Conservation (phyloP, 2,113 vertebrate genomes). For the Nipponia nippon region DNA sequence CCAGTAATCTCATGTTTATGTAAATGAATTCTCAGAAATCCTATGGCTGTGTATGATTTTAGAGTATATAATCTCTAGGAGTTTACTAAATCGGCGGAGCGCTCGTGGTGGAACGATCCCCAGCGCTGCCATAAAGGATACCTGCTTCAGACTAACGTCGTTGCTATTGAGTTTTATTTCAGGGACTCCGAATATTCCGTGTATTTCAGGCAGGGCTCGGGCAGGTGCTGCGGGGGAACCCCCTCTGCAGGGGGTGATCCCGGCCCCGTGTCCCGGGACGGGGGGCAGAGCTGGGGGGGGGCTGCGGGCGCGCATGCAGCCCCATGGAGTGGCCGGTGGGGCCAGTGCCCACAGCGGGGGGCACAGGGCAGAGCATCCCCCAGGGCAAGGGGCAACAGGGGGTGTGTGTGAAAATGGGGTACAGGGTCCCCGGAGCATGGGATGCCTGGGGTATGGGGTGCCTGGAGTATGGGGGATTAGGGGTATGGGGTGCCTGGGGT, state of each 20-base stretch:
- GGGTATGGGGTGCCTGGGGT: too few relatives aligned
- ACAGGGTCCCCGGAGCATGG: background rate
- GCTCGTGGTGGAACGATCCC: too few relatives aligned
- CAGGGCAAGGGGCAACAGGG: background rate
- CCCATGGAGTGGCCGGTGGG: background rate
- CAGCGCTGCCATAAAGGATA: too few relatives aligned
- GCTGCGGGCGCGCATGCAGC: accelerated
- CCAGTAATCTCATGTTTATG: too few relatives aligned
- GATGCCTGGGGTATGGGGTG: too few relatives aligned
- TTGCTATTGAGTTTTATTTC: too few relatives aligned
- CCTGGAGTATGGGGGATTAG: background rate
- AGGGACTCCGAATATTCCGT: too few relatives aligned
- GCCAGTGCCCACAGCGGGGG: background rate
- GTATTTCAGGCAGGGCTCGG: background rate
- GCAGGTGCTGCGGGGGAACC: background rate
- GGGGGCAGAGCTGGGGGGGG: background rate
- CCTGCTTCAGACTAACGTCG: too few relatives aligned
- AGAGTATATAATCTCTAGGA: too few relatives aligned
- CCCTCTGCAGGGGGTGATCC: background rate
- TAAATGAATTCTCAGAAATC: too few relatives aligned
- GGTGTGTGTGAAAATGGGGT: background rate
- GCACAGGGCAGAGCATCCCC: background rate
- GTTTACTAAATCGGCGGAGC: too few relatives aligned
- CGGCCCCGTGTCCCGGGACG: accelerated
- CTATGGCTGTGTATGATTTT: too few relatives aligned